Base-by-base conservation (phyloP, 35 echinoderm and acorn worm species). In the Amphiura filiformis region DNA sequence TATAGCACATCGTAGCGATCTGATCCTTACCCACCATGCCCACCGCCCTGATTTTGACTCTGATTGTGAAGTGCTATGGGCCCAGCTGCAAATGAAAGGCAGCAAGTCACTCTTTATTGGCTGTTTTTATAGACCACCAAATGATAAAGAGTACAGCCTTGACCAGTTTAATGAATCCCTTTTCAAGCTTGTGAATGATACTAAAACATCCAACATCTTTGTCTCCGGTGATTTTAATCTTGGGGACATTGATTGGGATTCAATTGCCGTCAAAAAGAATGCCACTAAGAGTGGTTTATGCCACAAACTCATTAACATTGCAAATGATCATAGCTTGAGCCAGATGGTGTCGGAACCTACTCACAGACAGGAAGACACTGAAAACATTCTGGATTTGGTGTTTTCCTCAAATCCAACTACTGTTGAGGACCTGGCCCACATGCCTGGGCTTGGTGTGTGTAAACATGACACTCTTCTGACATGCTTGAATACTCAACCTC, bases 391-490 rank as follows among this genome's bases (percentile, higher is more conserved):
- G 13, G 78, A 80, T 32, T 80, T 80, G 14, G 78, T 28, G 22
- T 44, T 83, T 14, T 81, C 49, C 39, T 49, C 26, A n/a, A 81
- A 88, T 35, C 77, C 78, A 31, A 88, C 87, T 0, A 61, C 56
- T 26, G 77, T 88, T 26, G 32, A 52, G 3, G 56, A 88, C 26
- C 13, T 88, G 26, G 34, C 31, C 41, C 77, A 81, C 47, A 88
- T 88, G 78, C 86, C 86, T n/a, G 38, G 75, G 34, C 77, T 81
- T 57, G 87, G 87, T 33, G 34, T 81, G 40, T 88, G 39, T 81
- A 81, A 61, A n/a, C 87, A 88, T 88, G 78, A 88, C 57, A 77
- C 86, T 31, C 22, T 88, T 31, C 13, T 88, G 87, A 32, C 41
- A 1, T 28, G 49, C 9, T 28, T 88, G 42, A 52, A 79, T 80